phyloP scores from a whole-genome alignment of 2,113 vertebrate species.

The Chamaea fasciata region DNA sequence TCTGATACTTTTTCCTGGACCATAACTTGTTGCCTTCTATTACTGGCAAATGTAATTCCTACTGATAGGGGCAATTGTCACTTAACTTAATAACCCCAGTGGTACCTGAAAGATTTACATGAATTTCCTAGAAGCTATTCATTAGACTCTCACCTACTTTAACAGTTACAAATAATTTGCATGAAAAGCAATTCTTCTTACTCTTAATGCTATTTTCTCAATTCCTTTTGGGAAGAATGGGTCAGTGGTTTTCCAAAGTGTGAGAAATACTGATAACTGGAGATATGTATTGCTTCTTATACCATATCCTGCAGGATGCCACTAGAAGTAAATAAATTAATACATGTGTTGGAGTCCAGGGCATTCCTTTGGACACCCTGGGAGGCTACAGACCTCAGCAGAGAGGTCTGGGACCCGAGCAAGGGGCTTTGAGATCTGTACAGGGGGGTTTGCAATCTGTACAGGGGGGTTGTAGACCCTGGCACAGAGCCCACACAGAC shows the following conservation, averaged over 20 bases:
- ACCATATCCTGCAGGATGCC: not conserved
- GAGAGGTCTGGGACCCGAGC: too few relatives aligned
- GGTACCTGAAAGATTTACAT: not conserved
- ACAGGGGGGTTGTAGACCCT: too few relatives aligned
- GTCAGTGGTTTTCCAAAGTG: not conserved
- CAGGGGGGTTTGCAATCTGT: too few relatives aligned
- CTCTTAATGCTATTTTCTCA: not conserved
- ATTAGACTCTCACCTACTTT: not conserved
- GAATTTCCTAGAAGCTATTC: not conserved
- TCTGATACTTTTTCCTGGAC: not conserved
- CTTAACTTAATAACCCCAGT: not conserved
- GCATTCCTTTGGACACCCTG: too few relatives aligned
- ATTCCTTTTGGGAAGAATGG: not conserved
- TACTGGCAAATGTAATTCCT: not conserved
- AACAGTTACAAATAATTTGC: not conserved
- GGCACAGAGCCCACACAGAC: too few relatives aligned
- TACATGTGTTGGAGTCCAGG: too few relatives aligned
- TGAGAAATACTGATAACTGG: not conserved
- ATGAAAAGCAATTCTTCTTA: not conserved
- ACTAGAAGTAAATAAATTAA: not conserved
- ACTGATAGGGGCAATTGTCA: not conserved
- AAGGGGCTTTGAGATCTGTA: too few relatives aligned
- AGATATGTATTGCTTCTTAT: not conserved
- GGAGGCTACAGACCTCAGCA: too few relatives aligned
- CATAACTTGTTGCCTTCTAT: not conserved